Conservation (phyloP, 2,888 invertebrate genomes). For the Eilema sororculum region DNA sequence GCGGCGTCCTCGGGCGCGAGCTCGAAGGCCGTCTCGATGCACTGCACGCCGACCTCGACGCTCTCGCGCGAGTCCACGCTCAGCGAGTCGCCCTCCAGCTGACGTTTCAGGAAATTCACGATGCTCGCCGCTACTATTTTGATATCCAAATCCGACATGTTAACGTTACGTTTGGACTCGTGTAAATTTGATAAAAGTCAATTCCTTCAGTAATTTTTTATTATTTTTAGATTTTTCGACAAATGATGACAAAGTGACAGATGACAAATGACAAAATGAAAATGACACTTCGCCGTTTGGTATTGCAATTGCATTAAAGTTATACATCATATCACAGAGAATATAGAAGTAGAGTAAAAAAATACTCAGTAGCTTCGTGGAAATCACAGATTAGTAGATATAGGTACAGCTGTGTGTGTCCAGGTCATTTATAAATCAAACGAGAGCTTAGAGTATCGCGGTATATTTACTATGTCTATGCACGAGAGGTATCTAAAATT, state of each 20-base stretch:
- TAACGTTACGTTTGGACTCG: conserved; percentile 23
- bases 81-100: conserved; percentile 83
- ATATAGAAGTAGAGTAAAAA: too few species aligned
- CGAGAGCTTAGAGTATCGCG: too few species aligned
- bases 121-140: conserved; percentile 86
- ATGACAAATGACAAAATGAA: conserved; percentile 50
- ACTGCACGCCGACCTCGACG: conserved; percentile 97
- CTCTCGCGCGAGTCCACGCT: conserved; percentile 88
- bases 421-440: too few species aligned
- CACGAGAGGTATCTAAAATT: too few species aligned
- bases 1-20: conserved; percentile 84
- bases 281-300: conserved; percentile 36
- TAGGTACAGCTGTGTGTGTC: too few species aligned
- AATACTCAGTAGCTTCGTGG: too few species aligned
- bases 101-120: conserved; percentile 86
- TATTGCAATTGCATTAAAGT: not conserved
- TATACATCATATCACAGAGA: too few species aligned
- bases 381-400: too few species aligned
- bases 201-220: conserved; percentile 45
- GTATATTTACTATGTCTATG: too few species aligned
- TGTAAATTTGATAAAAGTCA: conserved; percentile 19
- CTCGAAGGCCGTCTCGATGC: conserved; percentile 96
- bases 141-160: conserved; percentile 72
- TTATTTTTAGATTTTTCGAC: conserved; percentile 61
- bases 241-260: conserved; percentile 50